Evolutionary conservation across 1,140 invertebrate genomes (phyloP).

Genomic region (Heliconius eleuchia): DNA sequence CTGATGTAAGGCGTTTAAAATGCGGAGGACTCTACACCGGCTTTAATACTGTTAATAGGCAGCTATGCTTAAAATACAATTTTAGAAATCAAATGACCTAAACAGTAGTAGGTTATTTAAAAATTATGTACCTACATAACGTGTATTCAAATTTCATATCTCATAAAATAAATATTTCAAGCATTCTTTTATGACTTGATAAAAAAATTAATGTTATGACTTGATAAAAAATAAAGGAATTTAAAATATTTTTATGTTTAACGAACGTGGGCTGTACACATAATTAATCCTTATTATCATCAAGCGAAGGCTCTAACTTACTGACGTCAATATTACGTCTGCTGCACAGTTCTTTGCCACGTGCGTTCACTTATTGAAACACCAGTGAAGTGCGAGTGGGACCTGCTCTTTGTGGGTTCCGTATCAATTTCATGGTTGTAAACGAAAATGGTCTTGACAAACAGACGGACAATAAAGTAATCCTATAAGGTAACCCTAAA

Average conservation of each 20-base stretch:
- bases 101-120: not conserved
- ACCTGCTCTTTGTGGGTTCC: no score
- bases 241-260: not conserved
- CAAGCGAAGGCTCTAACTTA: constrained; percentile 23
- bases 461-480: no score
- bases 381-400: not conserved
- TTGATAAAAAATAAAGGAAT: not conserved
- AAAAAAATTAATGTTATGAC: not conserved
- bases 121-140: not conserved
- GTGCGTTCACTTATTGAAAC: not conserved
- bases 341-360: not conserved
- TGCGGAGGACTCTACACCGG: constrained; percentile 34
- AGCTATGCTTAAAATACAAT: not conserved
- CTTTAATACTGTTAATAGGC: not conserved
- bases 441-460: no score
- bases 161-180: constrained; percentile 4
- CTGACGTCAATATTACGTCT: constrained; percentile 26
- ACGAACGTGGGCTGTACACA: constrained; percentile 7
- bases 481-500: no score
- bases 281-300: constrained; percentile 17
- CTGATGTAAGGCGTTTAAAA: constrained; percentile 40
- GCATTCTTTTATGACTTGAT: not conserved
- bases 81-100: not conserved
- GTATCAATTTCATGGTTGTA: not conserved
- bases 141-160: not conserved